Evolutionary conservation across 2,888 invertebrate species (phyloP).

Genomic region (Byasa hedistus): DNA sequence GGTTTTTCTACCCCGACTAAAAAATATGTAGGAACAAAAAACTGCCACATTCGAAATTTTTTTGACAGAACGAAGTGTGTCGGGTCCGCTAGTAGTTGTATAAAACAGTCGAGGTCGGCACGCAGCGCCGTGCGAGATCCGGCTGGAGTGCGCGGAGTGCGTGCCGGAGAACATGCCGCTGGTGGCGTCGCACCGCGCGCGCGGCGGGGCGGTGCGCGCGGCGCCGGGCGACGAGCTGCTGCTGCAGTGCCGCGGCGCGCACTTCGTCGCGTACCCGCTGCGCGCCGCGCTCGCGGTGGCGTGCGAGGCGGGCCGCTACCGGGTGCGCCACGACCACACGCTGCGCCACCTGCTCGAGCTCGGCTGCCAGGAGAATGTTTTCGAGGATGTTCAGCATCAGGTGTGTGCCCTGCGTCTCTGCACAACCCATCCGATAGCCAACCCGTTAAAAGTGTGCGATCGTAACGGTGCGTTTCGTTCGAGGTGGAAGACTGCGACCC

Average conservation of each 20-base stretch:
- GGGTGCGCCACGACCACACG: slow-evolving; percentile 45
- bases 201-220: slow-evolving; percentile 42
- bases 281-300: slow-evolving; percentile 40
- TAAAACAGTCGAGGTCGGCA: too few relatives aligned
- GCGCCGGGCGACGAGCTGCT: slow-evolving; percentile 50
- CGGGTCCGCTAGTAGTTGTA: too few relatives aligned
- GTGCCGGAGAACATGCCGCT: slow-evolving; percentile 71
- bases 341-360: slow-evolving; percentile 61
- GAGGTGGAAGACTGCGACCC: slow-evolving; percentile 59
- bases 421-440: background rate
- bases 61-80: too few relatives aligned
- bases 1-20: too few relatives aligned
- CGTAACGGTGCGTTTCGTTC: too few relatives aligned
- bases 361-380: slow-evolving; percentile 69
- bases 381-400: slow-evolving; percentile 68
- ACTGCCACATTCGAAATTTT: too few relatives aligned
- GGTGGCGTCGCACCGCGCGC: slow-evolving; percentile 59
- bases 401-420: background rate
- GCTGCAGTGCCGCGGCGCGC: slow-evolving; percentile 61
- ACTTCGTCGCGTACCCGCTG: slow-evolving; percentile 60
- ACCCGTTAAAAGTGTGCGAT: background rate
- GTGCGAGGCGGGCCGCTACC: slow-evolving; percentile 60
- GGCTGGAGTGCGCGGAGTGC: slow-evolving; percentile 67
- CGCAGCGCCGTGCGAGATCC: slow-evolving; percentile 60
- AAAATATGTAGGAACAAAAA: too few relatives aligned